Percentiles rank a stretch among this genome's conserved stretches.
Conservation (phyloP, 2,888 invertebrate genomes). For the Yponomeuta plumbellus region DNA sequence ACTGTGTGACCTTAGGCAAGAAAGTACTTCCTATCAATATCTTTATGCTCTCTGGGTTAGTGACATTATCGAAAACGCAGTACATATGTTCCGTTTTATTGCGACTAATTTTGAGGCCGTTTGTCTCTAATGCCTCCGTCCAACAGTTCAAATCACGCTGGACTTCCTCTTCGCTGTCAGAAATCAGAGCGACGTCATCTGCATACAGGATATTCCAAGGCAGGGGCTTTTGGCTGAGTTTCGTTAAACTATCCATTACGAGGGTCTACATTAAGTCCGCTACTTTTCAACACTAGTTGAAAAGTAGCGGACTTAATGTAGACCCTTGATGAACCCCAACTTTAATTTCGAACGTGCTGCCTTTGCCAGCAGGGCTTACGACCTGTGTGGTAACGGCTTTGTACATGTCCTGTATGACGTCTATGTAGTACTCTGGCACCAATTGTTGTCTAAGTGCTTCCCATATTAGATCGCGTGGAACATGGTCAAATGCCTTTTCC, state of each 20-base stretch:
- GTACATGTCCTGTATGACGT: not conserved
- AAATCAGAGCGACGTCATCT: not conserved
- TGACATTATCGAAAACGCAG: not conserved
- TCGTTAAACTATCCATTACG: not conserved
- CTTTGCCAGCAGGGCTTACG: not conserved
- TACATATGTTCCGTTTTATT: not conserved
- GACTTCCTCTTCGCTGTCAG: not conserved
- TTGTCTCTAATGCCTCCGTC: not conserved
- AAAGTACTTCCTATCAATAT: not conserved
- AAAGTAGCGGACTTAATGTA: not conserved
- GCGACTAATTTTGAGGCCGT: not conserved
- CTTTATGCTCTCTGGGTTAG: not conserved
- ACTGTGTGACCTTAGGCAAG: not conserved
- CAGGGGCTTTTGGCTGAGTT: not conserved
- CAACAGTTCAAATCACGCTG: not conserved
- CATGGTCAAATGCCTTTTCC: conserved; percentile 13
- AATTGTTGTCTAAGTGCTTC: not conserved
- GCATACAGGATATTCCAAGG: not conserved
- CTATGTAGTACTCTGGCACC: conserved; percentile 11
- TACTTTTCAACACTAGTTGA: no score
- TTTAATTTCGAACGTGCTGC: not conserved
- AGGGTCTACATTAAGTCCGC: no score
- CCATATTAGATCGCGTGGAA: not conserved
- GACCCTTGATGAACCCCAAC: conserved; percentile 4
- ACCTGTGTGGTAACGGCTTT: not conserved